Base-by-base conservation (phyloP, 2,113 vertebrate species). In the Callipepla squamata region DNA sequence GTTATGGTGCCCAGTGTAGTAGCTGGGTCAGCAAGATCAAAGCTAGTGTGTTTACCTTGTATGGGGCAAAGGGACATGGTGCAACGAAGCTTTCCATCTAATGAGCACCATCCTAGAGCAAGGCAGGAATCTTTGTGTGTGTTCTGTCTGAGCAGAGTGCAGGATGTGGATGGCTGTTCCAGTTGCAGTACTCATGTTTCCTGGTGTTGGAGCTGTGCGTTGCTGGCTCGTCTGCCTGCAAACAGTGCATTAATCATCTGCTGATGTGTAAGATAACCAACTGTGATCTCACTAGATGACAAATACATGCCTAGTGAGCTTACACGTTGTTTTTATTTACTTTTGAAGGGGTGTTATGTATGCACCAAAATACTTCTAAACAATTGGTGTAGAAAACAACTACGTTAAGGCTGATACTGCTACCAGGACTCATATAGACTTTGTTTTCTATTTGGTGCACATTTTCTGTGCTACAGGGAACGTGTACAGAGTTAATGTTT, bases 31-130 rank as follows among this genome's bases (percentile, higher is more conserved):
- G 34, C 55, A 66, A 55, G 48, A 50, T 0, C 2, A 6, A 73
- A 87, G 25, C 30, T 51, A 3, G 12, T 23, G 1, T 34, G 9
- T 25, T 82, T 59, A 15, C 6, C 6, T 57, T 67, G 47, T 34
- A 5, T 2, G 4, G 13, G 3, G 0, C 4, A 0, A 15, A 66
- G 63, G 9, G 34, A 50, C 38, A 0, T 7, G 1, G 32, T 9
- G 25, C 0, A 57, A 22, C 5, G 7, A 55, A 40, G 13, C 5
- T 6, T 74, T 25, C 21, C 0, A 0, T 6, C 25, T 26, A 21
- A n/a, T 16, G 65, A 82, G 2, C 7, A 57, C 4, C 45, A 50
- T 50, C 18, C 42, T 26, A 14, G 47, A 68, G 45, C 13, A 47
- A 42, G 18, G 59, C 20, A 15, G 26, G 38, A 63, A 77, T 50